Percentiles rank a stretch among this genome's conserved stretches.
phyloP scores from a whole-genome alignment of 2,113 vertebrate genomes.

The Erythrocebus patas region DNA sequence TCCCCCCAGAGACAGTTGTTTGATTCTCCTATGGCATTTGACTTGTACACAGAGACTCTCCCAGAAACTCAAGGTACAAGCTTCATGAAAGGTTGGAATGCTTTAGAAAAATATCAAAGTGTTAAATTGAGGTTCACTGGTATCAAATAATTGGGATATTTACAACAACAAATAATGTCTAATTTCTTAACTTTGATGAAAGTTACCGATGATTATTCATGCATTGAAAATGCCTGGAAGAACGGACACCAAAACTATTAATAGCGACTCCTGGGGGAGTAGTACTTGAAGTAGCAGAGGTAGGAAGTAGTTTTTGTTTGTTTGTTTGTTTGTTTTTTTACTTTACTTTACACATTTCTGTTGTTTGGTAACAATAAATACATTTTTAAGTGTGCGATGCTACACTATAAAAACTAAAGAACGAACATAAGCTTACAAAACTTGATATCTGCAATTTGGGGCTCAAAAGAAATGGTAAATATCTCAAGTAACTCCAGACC shows the following conservation, averaged over 20 bases:
- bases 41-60: background rate
- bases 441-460: background rate
- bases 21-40: constrained; percentile 7
- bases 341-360: background rate
- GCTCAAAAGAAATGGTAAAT: background rate
- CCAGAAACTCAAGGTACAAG: background rate
- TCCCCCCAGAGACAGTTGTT: background rate
- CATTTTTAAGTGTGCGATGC: background rate
- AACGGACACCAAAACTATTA: background rate
- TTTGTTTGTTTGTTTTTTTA: background rate
- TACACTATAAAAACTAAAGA: background rate
- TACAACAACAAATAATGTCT: background rate
- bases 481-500: background rate
- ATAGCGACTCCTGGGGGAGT: background rate
- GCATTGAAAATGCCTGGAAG: background rate
- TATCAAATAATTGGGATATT: constrained; percentile 22
- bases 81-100: constrained; percentile 8
- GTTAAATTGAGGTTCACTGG: background rate
- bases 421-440: background rate
- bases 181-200: background rate
- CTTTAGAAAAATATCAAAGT: constrained; percentile 40
- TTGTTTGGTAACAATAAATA: background rate
- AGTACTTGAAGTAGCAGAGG: background rate
- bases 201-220: background rate
- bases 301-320: background rate